Percentiles rank a stretch among this genome's conserved stretches.
These are phyloP conservation scores for Dicyrtomina minuta DNA, from an alignment of 2,888 invertebrate genomes.

Conservation along the genomic window DNA sequence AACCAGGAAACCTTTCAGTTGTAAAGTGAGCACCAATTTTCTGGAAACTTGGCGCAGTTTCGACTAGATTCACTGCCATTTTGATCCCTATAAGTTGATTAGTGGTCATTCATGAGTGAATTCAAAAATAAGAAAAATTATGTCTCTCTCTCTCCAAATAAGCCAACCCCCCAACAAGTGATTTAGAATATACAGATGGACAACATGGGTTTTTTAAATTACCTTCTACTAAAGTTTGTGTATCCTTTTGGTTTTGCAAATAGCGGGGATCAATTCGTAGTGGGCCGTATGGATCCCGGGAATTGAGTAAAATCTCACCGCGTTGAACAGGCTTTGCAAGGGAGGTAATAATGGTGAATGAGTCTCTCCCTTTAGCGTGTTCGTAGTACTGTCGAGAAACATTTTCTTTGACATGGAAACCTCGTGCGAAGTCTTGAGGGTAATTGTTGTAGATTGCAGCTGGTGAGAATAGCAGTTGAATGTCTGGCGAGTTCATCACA, in stretches of 20 bases:
- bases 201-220: not conserved
- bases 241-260: conserved; percentile 44
- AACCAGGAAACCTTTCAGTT: conserved; percentile 36
- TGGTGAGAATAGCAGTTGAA: conserved; percentile 35
- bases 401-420: conserved; percentile 34
- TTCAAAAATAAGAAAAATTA: not conserved
- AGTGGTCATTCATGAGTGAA: not conserved
- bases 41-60: conserved; percentile 4
- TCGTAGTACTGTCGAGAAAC: conserved; percentile 35
- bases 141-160: not conserved
- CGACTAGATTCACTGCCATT: conserved; percentile 1
- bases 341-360: conserved; percentile 35
- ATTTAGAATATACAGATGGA: not conserved
- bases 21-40: conserved; percentile 10
- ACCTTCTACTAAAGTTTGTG: conserved; percentile 44
- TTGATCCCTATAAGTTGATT: conserved; percentile 4
- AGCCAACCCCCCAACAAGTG: too few species aligned
- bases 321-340: conserved; percentile 39
- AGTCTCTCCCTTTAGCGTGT: conserved; percentile 39
- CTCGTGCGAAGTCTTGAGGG: conserved; percentile 31
- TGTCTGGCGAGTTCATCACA: conserved; percentile 40
- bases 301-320: conserved; percentile 39
- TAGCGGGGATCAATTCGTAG: conserved; percentile 49
- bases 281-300: conserved; percentile 34
- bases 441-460: conserved; percentile 14